Percentiles rank a stretch among this genome's conserved stretches.
These are phyloP conservation scores for Kuschelorhynchus macadamiae DNA, from an alignment of 2,888 invertebrate genomes.

Conservation along the genomic window DNA sequence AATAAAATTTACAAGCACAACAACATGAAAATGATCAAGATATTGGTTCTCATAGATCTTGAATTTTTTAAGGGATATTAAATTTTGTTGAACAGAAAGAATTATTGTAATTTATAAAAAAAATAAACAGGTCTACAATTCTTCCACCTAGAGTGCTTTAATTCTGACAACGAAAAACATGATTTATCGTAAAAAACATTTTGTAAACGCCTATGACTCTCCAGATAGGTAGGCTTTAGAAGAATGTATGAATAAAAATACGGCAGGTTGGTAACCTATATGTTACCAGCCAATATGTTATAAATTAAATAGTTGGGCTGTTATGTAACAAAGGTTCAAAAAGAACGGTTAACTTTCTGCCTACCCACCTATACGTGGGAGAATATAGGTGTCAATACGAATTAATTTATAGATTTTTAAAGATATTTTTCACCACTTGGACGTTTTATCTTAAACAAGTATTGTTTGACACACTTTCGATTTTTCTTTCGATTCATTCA, in stretches of 20 bases:
- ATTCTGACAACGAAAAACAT: neutral
- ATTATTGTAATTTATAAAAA: no score
- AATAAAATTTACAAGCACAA: no score
- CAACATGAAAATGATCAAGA: no score
- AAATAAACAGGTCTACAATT: no score
- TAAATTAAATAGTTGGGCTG: constrained; percentile 42
- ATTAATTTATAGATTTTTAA: constrained; percentile 6
- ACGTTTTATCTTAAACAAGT: no score
- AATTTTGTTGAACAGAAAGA: no score
- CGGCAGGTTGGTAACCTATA: constrained; percentile 48
- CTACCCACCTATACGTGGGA: constrained; percentile 38
- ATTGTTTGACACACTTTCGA: neutral
- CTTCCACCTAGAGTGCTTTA: neutral
- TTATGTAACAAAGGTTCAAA: constrained; percentile 44
- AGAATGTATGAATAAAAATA: constrained; percentile 37
- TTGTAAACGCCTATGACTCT: constrained; percentile 13
- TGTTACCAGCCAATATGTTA: no score
- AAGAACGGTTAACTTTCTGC: constrained; percentile 20
- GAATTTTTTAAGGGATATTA: no score
- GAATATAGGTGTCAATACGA: constrained; percentile 34
- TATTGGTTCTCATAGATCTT: no score
- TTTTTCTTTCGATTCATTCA: neutral
- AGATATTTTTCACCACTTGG: neutral
- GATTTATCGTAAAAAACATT: constrained; percentile 1
- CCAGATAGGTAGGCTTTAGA: constrained; percentile 24